These are phyloP conservation scores for Baronia brevicornis DNA, from an alignment of 2,888 invertebrate genomes.

Conservation along the genomic window DNA sequence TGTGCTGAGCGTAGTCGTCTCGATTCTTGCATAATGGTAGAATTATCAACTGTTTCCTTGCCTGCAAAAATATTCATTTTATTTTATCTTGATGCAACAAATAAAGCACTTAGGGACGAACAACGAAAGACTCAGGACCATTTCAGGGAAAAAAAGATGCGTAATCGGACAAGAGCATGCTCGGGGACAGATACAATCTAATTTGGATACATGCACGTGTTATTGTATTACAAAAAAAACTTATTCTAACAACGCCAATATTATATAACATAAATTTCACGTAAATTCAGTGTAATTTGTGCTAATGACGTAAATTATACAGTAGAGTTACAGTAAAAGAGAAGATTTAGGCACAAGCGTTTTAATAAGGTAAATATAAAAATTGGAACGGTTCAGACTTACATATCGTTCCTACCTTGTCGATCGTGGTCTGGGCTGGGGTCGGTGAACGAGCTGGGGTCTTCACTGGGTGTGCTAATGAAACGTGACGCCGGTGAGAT, in stretches of 20 bases:
- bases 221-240: slow-evolving; percentile 14
- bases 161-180: slow-evolving; percentile 25
- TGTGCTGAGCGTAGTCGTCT: slow-evolving; percentile 56
- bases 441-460: slow-evolving; percentile 56
- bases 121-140: slow-evolving; percentile 51
- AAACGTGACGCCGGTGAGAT: slow-evolving; percentile 57
- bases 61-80: slow-evolving; percentile 44
- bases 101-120: too few relatives aligned
- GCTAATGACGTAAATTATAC: slow-evolving; percentile 13
- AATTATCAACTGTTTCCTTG: slow-evolving; percentile 76
- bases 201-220: slow-evolving; percentile 22
- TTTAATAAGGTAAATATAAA: slow-evolving; percentile 43
- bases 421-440: slow-evolving; percentile 61
- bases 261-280: too few relatives aligned
- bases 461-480: slow-evolving; percentile 60
- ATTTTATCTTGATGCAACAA: too few relatives aligned
- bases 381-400: slow-evolving; percentile 72
- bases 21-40: slow-evolving; percentile 55
- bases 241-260: slow-evolving; percentile 10
- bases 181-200: slow-evolving; percentile 22
- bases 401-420: slow-evolving; percentile 76
- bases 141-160: slow-evolving; percentile 24
- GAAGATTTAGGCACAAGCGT: slow-evolving; percentile 16
- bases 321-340: background rate
- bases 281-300: too few relatives aligned